These are phyloP conservation scores for Hydropsyche betteni DNA, from an alignment of 2,888 invertebrate genomes.

Conservation along the genomic window DNA sequence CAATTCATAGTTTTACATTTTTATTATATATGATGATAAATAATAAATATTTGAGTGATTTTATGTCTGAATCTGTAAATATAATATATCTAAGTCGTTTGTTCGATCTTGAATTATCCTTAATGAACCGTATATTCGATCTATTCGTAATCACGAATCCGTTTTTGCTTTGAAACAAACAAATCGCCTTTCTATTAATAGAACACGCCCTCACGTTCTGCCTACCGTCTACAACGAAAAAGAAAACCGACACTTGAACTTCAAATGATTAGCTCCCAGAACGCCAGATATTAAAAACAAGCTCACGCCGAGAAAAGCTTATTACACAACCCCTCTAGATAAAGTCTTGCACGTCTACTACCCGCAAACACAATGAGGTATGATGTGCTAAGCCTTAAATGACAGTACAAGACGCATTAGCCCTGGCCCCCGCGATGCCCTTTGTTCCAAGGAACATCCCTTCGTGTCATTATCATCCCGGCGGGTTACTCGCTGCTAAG, in stretches of 20 bases:
- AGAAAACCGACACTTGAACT: too few species aligned
- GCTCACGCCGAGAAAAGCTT: too few species aligned
- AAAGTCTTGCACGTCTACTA: constrained; percentile 13
- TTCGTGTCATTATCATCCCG: constrained; percentile 39
- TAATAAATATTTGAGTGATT: too few species aligned
- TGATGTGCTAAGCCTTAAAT: constrained; percentile 41
- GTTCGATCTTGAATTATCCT: constrained; percentile 2
- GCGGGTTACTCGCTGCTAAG: constrained; percentile 20
- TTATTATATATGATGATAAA: too few species aligned
- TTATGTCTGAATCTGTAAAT: too few species aligned
- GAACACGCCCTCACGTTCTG: too few species aligned
- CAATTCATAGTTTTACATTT: too few species aligned
- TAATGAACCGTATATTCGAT: constrained; percentile 17
- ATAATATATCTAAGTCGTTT: too few species aligned
- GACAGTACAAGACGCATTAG: constrained; percentile 42
- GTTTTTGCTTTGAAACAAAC: neutral
- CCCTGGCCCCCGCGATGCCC: constrained; percentile 26
- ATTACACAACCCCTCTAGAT: constrained; percentile 19
- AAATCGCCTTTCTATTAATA: too few species aligned
- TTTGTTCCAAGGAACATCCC: constrained; percentile 38
- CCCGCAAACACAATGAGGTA: constrained; percentile 32
- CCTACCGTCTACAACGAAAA: too few species aligned
- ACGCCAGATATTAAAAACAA: too few species aligned
- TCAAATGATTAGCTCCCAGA: too few species aligned
- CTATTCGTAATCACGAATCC: constrained; percentile 11